phyloP scores from a whole-genome alignment of 2,797 vertebrate genomes.

The Lithobates pipiens region DNA sequence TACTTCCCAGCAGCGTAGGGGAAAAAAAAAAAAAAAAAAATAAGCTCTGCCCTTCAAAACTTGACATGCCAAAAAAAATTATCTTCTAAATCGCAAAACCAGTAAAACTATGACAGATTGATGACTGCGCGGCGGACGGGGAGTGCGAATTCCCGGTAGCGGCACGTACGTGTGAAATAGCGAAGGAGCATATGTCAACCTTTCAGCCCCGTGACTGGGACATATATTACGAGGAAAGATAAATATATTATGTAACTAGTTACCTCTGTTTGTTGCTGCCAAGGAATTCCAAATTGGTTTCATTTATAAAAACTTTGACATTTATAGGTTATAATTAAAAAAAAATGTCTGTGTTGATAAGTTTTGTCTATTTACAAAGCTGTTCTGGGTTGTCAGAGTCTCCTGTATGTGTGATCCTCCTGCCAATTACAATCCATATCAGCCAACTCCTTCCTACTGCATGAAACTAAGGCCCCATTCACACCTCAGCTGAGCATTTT shows the following conservation, averaged over 20 bases:
- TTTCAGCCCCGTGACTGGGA: neutral
- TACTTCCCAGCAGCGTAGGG: neutral
- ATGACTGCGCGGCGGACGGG: neutral
- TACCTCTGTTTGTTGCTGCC: neutral
- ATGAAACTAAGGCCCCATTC: too few relatives aligned
- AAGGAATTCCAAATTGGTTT: too few relatives aligned
- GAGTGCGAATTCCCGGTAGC: neutral
- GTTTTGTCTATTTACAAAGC: too few relatives aligned
- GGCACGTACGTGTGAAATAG: neutral
- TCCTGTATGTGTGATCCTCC: too few relatives aligned
- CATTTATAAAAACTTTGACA: too few relatives aligned
- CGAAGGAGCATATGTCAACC: neutral
- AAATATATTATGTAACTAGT: neutral
- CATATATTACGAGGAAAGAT: neutral
- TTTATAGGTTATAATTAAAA: too few relatives aligned
- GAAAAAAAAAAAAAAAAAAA: neutral
- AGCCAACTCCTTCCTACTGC: too few relatives aligned
- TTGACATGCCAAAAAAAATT: neutral
- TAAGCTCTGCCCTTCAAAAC: neutral
- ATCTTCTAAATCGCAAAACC: neutral
- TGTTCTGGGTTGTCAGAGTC: too few relatives aligned
- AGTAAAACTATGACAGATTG: neutral
- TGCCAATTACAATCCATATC: too few relatives aligned
- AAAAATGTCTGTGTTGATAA: too few relatives aligned
- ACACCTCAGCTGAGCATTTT: too few relatives aligned